Evolutionary conservation across 2,797 vertebrate species (phyloP).

Genomic region (Silurus aristotelis): DNA sequence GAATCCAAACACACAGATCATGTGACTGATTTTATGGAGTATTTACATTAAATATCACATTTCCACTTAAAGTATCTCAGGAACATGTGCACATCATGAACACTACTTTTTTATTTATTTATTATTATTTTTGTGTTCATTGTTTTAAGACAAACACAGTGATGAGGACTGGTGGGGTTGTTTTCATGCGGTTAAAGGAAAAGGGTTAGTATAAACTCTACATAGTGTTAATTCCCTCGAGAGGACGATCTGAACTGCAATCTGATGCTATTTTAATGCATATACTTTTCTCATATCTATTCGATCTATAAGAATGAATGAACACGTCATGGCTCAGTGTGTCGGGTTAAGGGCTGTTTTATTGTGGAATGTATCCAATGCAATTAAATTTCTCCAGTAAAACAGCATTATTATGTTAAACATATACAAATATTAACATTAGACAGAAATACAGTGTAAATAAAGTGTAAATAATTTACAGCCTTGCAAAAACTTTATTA

Average conservation of each 20-base stretch:
- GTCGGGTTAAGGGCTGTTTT: neutral
- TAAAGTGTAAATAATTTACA: neutral
- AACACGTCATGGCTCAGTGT: neutral
- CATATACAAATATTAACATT: neutral
- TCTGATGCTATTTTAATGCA: neutral
- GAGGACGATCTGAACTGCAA: neutral
- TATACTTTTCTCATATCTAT: neutral
- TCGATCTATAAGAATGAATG: neutral
- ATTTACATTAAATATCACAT: neutral
- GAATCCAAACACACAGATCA: conserved; percentile 4
- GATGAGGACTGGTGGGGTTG: neutral
- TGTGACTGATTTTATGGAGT: neutral
- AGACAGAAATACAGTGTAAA: neutral
- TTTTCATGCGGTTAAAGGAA: neutral
- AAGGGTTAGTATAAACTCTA: neutral
- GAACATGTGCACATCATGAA: neutral
- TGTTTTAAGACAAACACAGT: conserved; percentile 1
- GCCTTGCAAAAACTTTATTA: neutral
- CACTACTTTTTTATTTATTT: no score
- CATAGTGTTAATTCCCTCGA: neutral
- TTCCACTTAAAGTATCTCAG: neutral
- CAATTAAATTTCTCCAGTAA: neutral
- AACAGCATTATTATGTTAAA: neutral
- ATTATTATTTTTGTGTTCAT: neutral
- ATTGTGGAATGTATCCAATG: neutral